A percentile compares a stretch with the other conserved stretches of the same genome.
Conservation (phyloP, 2,888 invertebrate species). For the Campoplex nolae region DNA sequence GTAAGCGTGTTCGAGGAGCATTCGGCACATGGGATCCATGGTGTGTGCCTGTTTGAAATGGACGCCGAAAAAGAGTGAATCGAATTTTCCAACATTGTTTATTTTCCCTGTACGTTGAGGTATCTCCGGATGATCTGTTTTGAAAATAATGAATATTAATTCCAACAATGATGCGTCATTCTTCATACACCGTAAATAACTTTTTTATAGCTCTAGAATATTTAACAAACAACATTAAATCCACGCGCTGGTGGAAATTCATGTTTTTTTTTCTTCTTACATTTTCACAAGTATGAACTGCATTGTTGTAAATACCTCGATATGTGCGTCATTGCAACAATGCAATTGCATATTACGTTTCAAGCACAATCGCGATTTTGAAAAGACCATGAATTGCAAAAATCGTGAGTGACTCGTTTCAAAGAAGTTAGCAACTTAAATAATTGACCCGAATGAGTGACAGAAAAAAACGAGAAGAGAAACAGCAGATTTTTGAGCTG, state of each 20-base stretch:
- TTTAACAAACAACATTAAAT: neutral
- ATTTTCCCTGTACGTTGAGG: conserved; percentile 91
- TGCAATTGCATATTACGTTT: neutral
- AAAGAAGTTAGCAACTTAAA: neutral
- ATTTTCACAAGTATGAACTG: neutral
- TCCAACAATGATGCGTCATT: neutral
- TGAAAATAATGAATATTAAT: neutral
- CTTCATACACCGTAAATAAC: neutral
- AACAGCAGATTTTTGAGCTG: neutral
- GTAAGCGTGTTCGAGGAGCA: conserved; percentile 87
- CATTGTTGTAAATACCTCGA: neutral
- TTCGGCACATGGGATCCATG: conserved; percentile 87
- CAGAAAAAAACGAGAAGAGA: no score
- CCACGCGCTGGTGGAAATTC: neutral
- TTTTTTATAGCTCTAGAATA: neutral
- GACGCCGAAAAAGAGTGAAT: conserved; percentile 86
- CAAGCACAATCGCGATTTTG: neutral
- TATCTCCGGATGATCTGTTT: conserved; percentile 88
- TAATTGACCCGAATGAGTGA: neutral
- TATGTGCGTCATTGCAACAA: neutral
- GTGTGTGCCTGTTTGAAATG: conserved; percentile 86
- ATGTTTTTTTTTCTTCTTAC: neutral
- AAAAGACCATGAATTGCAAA: conserved; percentile 8
- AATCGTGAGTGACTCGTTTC: neutral
- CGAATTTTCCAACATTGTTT: conserved; percentile 89